Conservation (phyloP, 2,888 invertebrate genomes). For the Leptopilina myrica region DNA sequence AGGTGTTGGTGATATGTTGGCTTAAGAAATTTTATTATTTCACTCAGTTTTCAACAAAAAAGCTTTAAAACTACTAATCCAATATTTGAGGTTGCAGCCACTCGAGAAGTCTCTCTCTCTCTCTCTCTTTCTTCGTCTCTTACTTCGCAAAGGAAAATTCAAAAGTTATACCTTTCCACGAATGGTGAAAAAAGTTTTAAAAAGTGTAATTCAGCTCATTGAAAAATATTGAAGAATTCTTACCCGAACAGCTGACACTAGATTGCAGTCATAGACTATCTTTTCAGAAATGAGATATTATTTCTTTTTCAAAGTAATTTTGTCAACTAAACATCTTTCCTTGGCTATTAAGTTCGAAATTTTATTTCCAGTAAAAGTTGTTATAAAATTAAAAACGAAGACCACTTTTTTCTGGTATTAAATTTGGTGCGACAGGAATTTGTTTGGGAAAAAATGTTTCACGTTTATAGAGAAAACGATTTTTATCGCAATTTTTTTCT, state of each 20-base stretch:
- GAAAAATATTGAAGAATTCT: conserved; percentile 36
- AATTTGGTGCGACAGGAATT: no score
- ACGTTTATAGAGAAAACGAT: background rate
- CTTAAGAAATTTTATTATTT: conserved; percentile 8
- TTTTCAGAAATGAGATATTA: background rate
- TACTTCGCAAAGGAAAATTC: conserved; percentile 2
- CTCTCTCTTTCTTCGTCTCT: background rate
- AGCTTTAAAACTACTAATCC: conserved; percentile 29
- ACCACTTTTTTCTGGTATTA: no score
- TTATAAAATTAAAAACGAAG: no score
- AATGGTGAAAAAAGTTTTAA: conserved; percentile 22
- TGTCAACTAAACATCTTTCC: background rate
- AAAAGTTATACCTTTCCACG: conserved; percentile 12
- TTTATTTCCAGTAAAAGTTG: background rate
- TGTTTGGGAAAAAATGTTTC: no score
- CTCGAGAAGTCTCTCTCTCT: conserved; percentile 9
- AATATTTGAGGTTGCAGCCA: conserved; percentile 27
- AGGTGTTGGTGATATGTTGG: background rate
- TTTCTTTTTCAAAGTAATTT: background rate
- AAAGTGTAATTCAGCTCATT: conserved; percentile 25
- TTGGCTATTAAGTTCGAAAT: background rate
- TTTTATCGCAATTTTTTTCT: background rate
- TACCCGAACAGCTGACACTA: conserved; percentile 10
- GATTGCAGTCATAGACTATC: conserved; percentile 6
- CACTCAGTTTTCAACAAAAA: conserved; percentile 4